phyloP scores from a whole-genome alignment of 2,888 invertebrate genomes.

The Nymphalis c-album region DNA sequence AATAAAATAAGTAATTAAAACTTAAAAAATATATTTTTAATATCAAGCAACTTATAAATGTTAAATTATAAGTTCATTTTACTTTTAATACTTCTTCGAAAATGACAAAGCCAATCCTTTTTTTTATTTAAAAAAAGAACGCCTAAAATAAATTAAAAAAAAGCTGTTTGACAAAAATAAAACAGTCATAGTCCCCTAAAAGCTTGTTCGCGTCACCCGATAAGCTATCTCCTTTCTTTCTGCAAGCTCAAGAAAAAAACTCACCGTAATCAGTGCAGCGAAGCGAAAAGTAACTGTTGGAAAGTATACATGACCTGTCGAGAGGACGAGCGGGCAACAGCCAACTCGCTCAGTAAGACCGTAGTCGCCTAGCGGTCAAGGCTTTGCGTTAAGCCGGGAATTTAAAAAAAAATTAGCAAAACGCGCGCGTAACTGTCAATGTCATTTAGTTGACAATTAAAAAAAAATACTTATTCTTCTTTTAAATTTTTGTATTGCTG shows the following conservation, averaged over 20 bases:
- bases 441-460: slow-evolving; percentile 44
- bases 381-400: slow-evolving; percentile 58
- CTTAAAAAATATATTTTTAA: too few species aligned
- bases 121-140: too few species aligned
- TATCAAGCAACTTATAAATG: too few species aligned
- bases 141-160: not conserved
- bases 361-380: slow-evolving; percentile 77
- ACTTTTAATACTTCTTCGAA: too few species aligned
- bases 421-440: slow-evolving; percentile 66
- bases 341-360: slow-evolving; percentile 67
- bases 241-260: slow-evolving; percentile 43
- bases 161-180: not conserved
- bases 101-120: too few species aligned
- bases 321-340: slow-evolving; percentile 59
- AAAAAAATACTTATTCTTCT: slow-evolving; percentile 38
- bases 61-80: too few species aligned
- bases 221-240: slow-evolving; percentile 56
- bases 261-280: slow-evolving; percentile 75
- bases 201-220: slow-evolving; percentile 46
- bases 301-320: slow-evolving; percentile 66
- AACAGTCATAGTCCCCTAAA: slow-evolving; percentile 37
- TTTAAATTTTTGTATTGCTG: slow-evolving; percentile 41
- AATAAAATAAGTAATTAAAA: too few species aligned
- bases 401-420: slow-evolving; percentile 56
- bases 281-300: slow-evolving; percentile 79